Evolutionary conservation across 2,113 vertebrate genomes (phyloP).

Genomic region (Amphilophus citrinellus): DNA sequence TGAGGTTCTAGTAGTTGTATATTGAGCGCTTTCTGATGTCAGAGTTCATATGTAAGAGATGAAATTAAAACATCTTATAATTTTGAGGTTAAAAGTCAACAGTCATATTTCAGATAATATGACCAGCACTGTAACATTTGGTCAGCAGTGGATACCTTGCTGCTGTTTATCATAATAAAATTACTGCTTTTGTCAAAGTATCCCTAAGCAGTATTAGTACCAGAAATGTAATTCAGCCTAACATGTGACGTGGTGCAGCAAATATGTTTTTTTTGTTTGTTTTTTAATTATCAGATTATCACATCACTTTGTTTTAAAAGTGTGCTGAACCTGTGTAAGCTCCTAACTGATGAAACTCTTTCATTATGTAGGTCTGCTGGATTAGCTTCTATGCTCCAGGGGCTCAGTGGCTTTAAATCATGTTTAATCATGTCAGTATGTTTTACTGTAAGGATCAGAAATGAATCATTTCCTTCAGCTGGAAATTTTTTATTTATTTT

Average conservation of each 20-base stretch:
- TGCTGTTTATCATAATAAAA: not conserved
- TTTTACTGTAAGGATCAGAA: not conserved
- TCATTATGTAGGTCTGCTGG: conserved; percentile 32
- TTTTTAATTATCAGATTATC: not conserved
- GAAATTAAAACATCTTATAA: too few relatives aligned
- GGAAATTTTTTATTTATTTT: conserved; percentile 9
- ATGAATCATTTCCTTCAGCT: conserved; percentile 1
- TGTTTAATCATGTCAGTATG: not conserved
- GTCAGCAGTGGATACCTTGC: not conserved
- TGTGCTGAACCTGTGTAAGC: conserved; percentile 18
- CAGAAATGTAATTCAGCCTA: not conserved
- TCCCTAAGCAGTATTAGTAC: not conserved
- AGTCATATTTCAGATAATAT: too few relatives aligned
- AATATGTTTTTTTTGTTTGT: not conserved
- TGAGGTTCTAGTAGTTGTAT: conserved; percentile 34
- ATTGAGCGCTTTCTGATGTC: not conserved
- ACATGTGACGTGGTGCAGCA: not conserved
- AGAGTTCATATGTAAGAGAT: not conserved
- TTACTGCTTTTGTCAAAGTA: rapidly evolving
- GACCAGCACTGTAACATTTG: not conserved
- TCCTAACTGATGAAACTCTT: conserved; percentile 57
- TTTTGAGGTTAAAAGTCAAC: not conserved
- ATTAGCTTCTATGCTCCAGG: conserved; percentile 50
- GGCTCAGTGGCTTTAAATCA: conserved; percentile 31
- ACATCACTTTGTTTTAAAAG: not conserved